These are phyloP conservation scores for Chesias legatella DNA, from an alignment of 2,888 invertebrate species.

Conservation along the genomic window DNA sequence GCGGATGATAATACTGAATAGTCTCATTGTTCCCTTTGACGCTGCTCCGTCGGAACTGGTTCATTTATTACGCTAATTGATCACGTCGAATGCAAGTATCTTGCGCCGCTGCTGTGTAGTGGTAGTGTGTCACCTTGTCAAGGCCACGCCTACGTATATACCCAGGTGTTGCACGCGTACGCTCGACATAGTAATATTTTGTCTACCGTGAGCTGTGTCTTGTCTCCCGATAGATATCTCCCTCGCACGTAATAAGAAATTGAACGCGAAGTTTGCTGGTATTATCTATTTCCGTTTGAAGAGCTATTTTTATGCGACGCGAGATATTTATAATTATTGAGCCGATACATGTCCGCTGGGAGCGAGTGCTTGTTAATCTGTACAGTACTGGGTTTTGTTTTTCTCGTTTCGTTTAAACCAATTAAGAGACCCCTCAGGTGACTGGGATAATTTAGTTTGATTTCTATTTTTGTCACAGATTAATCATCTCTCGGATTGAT, in stretches of 20 bases:
- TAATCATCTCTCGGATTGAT: no score
- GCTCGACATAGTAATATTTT: conserved; percentile 15
- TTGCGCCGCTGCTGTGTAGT: conserved; percentile 16
- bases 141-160: conserved; percentile 34
- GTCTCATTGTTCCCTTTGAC: conserved; percentile 16
- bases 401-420: not conserved
- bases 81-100: conserved; percentile 16
- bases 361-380: conserved; percentile 18
- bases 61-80: conserved; percentile 21
- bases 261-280: conserved; percentile 14
- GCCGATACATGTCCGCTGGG: conserved; percentile 18
- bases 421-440: not conserved
- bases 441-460: conserved; percentile 1
- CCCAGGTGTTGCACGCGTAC: conserved; percentile 28
- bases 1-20: conserved; percentile 15
- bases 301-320: conserved; percentile 24
- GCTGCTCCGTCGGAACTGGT: conserved; percentile 9
- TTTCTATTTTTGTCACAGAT: not conserved
- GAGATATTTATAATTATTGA: conserved; percentile 19
- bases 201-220: conserved; percentile 7
- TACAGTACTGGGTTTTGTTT: conserved; percentile 4
- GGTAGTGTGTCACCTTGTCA: conserved; percentile 39
- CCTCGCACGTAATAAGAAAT: conserved; percentile 14
- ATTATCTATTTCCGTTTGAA: conserved; percentile 25
- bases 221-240: conserved; percentile 11